phyloP scores from a whole-genome alignment of 30 jellyfish, hydroid and myxozoan genomes.

The Cassiopea andromeda region DNA sequence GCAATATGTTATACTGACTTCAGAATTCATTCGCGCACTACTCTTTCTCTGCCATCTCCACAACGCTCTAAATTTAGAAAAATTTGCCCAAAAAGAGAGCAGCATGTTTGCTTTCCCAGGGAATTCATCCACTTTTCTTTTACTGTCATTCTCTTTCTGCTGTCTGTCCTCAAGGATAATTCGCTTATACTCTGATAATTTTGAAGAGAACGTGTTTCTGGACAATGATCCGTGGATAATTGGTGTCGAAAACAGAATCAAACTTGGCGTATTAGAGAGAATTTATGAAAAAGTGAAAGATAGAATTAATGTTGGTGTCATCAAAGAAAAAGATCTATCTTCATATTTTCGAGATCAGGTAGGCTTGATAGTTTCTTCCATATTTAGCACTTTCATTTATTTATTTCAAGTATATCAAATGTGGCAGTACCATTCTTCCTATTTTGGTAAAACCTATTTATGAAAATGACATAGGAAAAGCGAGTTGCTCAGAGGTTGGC shows the following conservation, averaged over 20 bases:
- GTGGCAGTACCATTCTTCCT: too few species aligned
- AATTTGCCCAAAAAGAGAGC: neutral
- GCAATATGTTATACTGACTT: too few species aligned
- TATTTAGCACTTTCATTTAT: neutral
- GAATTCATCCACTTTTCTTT: neutral
- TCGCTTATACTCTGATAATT: conserved; percentile 16
- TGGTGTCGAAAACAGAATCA: conserved; percentile 32
- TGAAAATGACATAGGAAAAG: too few species aligned
- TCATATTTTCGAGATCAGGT: conserved; percentile 24
- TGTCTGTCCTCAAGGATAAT: neutral
- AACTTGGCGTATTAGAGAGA: conserved; percentile 9
- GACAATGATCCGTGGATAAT: conserved; percentile 55
- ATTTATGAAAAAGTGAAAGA: conserved; percentile 54
- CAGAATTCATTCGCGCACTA: too few species aligned
- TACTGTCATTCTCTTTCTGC: neutral
- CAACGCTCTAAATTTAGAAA: neutral
- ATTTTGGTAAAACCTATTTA: too few species aligned
- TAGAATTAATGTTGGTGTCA: conserved; percentile 52
- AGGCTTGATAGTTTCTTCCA: neutral
- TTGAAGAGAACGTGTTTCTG: conserved; percentile 45
- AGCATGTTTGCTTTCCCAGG: neutral
- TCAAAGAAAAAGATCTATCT: conserved; percentile 24
- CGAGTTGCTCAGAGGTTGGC: too few species aligned
- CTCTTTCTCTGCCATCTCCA: neutral
- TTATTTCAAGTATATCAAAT: too few species aligned